phyloP scores from a whole-genome alignment of 2,797 vertebrate species.

The Rhinella marina region DNA sequence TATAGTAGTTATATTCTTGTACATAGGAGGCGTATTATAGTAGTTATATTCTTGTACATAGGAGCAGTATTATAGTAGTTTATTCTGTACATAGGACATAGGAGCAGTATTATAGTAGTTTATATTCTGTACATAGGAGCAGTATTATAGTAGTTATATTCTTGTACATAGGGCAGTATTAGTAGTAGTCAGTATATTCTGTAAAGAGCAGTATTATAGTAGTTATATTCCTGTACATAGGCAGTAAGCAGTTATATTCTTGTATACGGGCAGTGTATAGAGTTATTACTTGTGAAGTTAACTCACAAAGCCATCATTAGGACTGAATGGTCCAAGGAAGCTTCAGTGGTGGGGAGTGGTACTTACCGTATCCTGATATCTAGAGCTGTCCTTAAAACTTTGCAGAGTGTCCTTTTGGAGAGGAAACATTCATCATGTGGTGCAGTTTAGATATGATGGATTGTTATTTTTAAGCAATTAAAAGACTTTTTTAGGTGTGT shows the following conservation, averaged over 20 bases:
- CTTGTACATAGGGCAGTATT: not conserved
- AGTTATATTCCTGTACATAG: not conserved
- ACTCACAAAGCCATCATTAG: conserved; percentile 90
- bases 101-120: conserved; percentile 15
- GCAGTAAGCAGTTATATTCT: conserved; percentile 7
- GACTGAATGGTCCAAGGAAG: conserved; percentile 88
- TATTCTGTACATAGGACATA: conserved; percentile 1
- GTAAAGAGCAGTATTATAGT: conserved; percentile 13
- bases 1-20: conserved; percentile 13
- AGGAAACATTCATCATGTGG: not conserved
- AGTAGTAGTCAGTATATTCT: conserved; percentile 10
- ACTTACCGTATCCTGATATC: conserved; percentile 86
- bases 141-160: not conserved
- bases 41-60: conserved; percentile 7
- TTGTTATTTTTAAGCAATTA: not conserved
- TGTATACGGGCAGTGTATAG: not conserved
- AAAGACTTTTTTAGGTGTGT: not conserved
- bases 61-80: conserved; percentile 10
- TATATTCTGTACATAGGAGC: not conserved
- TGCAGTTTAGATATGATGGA: not conserved
- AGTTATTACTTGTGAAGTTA: not conserved
- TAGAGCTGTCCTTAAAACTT: conserved; percentile 79
- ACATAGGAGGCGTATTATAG: conserved; percentile 1
- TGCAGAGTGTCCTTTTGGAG: conserved; percentile 79
- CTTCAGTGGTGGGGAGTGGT: conserved; percentile 72